Base-by-base conservation (phyloP, 2,888 invertebrate genomes). In the Melieria picta region DNA sequence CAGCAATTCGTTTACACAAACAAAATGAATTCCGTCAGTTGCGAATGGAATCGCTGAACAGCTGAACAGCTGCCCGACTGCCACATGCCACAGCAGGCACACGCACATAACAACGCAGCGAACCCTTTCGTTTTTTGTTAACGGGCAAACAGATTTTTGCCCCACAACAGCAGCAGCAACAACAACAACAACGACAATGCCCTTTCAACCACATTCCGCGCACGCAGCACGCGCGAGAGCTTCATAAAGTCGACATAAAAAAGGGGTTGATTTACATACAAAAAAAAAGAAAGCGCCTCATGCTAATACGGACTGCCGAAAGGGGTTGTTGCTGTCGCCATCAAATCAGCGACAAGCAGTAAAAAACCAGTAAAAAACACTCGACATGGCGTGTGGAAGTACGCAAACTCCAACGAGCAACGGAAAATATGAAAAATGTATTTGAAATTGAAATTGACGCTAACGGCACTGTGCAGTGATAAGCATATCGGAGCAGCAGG, bases 181-280 rank as follows among this genome's bases (percentile, higher is more conserved):
- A 30, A 30, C 30, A 30, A 30, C 30, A 30, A 30, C 30, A 30
- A 1, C 30, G 30, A 30, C 30, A 30, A 30, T 30, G 3, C 30
- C 16, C 13, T 9, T 9, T 7, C 62, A 46, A 6, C 5, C 13
- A 30, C n/a, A 6, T 11, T 64, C 50, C 63, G 43, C 63, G 52
- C 52, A 45, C n/a, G 56, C 13, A 4, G 47, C 7, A 56, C 11
- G 9, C 47, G 11, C 56, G 46, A 65, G 55, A 57, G 57, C 65
- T 46, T 50, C 48, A 42, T 43, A 67, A 60, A n/a, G 7, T 9
- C 16, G 46, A 4, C 43, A 48, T n/a, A 62, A 72, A 77, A 79
- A 82, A 81, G 81, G 83, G 82, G 82, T 83, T 82, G 82, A 83
- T 81, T 83, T 81, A 82, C 84, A 83, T 83, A 79, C 76, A 46